Conservation (phyloP, 2,113 vertebrate species). For the Dasypus novemcinctus region DNA sequence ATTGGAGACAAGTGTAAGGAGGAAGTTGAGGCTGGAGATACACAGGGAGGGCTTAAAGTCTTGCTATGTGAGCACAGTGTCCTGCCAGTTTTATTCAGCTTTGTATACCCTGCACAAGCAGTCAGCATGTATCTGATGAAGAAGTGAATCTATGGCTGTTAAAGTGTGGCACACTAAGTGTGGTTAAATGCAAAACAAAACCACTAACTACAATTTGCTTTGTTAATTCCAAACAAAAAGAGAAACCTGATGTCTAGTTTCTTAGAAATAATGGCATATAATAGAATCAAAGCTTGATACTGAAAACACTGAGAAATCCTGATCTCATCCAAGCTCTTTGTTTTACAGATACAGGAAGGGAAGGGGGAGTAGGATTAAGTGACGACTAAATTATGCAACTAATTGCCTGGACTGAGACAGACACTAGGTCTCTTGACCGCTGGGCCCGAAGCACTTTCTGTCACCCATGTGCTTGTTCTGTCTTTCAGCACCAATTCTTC, state of each 20-base stretch:
- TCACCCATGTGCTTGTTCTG: background rate
- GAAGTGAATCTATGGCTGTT: background rate
- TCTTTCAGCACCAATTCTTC: background rate
- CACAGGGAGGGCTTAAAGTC: background rate
- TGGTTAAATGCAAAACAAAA: slow-evolving; percentile 7
- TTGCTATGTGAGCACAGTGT: background rate
- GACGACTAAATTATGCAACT: background rate
- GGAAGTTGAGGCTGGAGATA: background rate
- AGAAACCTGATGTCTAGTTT: background rate
- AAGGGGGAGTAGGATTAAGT: background rate
- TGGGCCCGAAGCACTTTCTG: background rate
- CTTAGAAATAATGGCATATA: slow-evolving; percentile 3
- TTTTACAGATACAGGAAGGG: background rate
- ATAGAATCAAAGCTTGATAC: background rate
- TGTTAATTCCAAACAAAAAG: slow-evolving; percentile 26
- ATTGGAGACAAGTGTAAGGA: background rate
- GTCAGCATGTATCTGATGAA: background rate
- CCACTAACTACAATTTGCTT: slow-evolving; percentile 1
- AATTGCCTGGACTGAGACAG: background rate
- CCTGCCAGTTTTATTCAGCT: background rate
- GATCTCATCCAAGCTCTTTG: background rate
- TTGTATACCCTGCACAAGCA: background rate
- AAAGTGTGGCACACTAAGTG: background rate
- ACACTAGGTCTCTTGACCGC: background rate
- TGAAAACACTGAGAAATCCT: background rate